Conservation (phyloP, 2,888 invertebrate genomes). For the Mellilla xanthometata region DNA sequence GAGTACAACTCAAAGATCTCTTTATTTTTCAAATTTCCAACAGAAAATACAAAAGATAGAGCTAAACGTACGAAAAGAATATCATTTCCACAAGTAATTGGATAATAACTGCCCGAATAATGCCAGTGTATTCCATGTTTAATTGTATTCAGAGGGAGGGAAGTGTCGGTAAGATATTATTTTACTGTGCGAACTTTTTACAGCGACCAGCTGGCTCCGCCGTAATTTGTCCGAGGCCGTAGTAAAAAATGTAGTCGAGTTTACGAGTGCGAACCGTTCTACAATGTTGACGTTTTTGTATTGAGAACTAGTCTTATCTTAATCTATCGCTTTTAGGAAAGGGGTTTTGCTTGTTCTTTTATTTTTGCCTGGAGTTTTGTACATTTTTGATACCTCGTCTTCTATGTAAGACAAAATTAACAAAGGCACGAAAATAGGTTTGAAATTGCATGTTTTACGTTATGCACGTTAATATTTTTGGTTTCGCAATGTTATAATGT, state of each 20-base stretch:
- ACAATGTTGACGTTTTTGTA: constrained; percentile 42
- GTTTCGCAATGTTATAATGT: too few species aligned
- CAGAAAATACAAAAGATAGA: neutral
- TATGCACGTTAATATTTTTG: too few species aligned
- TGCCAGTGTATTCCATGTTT: constrained; percentile 29
- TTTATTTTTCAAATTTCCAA: too few species aligned
- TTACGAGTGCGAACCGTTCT: constrained; percentile 52
- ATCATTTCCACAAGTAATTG: constrained; percentile 9
- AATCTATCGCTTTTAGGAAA: neutral
- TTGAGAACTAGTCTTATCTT: constrained; percentile 15
- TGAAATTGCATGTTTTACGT: too few species aligned
- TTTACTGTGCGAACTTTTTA: constrained; percentile 65
- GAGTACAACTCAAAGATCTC: too few species aligned
- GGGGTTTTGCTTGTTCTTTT: too few species aligned
- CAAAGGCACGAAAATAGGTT: too few species aligned
- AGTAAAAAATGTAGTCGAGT: constrained; percentile 51
- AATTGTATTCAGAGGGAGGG: constrained; percentile 47
- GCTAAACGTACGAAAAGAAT: neutral
- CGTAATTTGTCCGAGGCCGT: constrained; percentile 55
- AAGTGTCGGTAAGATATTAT: constrained; percentile 50
- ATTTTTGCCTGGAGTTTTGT: too few species aligned
- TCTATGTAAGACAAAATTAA: too few species aligned
- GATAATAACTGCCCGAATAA: constrained; percentile 7
- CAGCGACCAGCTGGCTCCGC: constrained; percentile 57
- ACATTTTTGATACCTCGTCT: too few species aligned